Conservation (phyloP, 2,888 invertebrate species). For the Sepiola atlantica region DNA sequence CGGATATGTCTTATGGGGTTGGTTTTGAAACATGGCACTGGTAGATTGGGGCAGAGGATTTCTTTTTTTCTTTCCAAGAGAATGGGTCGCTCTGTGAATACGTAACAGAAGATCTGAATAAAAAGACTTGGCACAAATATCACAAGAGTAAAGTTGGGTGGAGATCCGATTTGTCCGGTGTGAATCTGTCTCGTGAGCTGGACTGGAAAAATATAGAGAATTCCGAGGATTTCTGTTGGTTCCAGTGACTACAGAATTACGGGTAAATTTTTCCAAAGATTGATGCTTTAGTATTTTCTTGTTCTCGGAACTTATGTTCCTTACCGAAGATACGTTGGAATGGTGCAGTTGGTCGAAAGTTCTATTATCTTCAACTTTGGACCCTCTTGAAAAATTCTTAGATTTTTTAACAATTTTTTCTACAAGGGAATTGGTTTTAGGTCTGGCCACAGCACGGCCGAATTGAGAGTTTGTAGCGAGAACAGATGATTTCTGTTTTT, state of each 20-base stretch:
- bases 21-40: background rate
- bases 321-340: background rate
- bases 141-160: background rate
- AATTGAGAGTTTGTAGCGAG: background rate
- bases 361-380: background rate
- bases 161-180: background rate
- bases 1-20: background rate
- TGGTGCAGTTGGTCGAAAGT: background rate
- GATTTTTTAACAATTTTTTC: background rate
- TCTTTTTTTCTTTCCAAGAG: background rate
- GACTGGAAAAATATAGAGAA: background rate
- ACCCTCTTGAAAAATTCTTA: background rate
- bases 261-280: background rate
- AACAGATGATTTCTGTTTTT: background rate
- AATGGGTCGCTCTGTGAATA: slow-evolving; percentile 36
- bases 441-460: background rate
- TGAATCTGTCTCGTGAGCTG: background rate
- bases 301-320: background rate
- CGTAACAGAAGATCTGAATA: background rate
- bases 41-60: background rate
- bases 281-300: background rate
- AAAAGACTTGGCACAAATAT: slow-evolving; percentile 45
- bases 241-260: background rate
- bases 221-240: background rate
- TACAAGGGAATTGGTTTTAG: background rate